A percentile compares a stretch with the other conserved stretches of the same genome.
Conservation (phyloP, 2,888 invertebrate species). For the Anthoptus insignis region DNA sequence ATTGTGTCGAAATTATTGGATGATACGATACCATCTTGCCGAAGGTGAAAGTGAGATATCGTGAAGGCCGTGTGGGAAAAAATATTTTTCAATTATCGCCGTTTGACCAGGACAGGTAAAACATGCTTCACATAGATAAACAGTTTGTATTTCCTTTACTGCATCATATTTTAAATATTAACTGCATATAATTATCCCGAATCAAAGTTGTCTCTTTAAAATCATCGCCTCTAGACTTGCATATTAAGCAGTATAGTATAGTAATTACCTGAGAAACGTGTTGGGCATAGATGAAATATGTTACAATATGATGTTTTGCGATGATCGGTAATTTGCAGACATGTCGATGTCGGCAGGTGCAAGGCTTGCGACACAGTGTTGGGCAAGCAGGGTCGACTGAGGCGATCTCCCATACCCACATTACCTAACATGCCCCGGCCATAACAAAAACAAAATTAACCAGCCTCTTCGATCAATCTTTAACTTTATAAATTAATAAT, state of each 20-base stretch:
- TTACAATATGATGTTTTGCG: constrained; percentile 63
- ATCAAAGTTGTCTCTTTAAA: no score
- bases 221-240: no score
- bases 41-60: constrained; percentile 58
- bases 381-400: constrained; percentile 75
- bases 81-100: constrained; percentile 9
- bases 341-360: constrained; percentile 76
- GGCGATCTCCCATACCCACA: constrained; percentile 78
- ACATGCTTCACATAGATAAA: no score
- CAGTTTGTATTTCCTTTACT: no score
- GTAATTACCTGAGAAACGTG: constrained; percentile 17
- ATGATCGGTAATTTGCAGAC: constrained; percentile 70
- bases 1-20: constrained; percentile 44
- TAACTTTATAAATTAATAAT: constrained; percentile 32
- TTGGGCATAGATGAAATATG: constrained; percentile 49
- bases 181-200: no score
- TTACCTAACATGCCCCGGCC: constrained; percentile 74
- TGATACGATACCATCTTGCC: constrained; percentile 45
- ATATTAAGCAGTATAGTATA: no score
- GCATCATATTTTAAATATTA: no score
- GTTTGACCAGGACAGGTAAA: background rate
- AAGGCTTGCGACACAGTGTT: constrained; percentile 82
- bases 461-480: constrained; percentile 40
- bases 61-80: constrained; percentile 15
- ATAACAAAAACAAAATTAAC: constrained; percentile 78